These are phyloP conservation scores for Amphiura filiformis DNA, from an alignment of 35 echinoderm and acorn worm genomes.

Conservation along the genomic window DNA sequence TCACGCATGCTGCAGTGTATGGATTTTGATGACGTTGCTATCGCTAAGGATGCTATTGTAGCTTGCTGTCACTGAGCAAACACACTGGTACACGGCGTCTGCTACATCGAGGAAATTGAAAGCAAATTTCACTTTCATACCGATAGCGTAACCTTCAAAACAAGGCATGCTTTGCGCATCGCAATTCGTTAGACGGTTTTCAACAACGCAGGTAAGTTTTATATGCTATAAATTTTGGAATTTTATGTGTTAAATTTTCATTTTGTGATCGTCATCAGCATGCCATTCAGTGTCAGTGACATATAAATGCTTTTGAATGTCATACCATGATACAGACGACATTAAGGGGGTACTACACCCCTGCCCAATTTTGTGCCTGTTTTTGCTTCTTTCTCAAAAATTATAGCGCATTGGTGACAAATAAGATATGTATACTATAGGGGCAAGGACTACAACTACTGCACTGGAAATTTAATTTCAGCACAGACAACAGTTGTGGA, in stretches of 20 bases:
- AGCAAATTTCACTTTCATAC: background rate
- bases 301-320: too few species aligned
- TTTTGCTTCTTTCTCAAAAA: too few species aligned
- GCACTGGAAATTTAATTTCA: too few species aligned
- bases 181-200: background rate
- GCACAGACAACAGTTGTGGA: too few species aligned
- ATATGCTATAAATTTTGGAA: background rate
- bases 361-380: too few species aligned
- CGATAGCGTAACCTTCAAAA: background rate
- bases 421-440: too few species aligned
- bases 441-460: too few species aligned
- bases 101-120: background rate
- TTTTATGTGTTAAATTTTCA: background rate
- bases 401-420: too few species aligned
- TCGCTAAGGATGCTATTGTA: background rate
- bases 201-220: background rate
- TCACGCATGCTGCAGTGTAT: too few species aligned
- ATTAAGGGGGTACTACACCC: too few species aligned
- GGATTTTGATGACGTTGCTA: background rate
- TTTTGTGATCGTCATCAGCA: background rate
- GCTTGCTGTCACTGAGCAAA: background rate
- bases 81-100: background rate
- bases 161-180: background rate
- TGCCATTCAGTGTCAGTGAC: background rate
- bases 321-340: too few species aligned